Conservation (phyloP, 1,140 invertebrate species). For the Aphelenchoides besseyi region DNA sequence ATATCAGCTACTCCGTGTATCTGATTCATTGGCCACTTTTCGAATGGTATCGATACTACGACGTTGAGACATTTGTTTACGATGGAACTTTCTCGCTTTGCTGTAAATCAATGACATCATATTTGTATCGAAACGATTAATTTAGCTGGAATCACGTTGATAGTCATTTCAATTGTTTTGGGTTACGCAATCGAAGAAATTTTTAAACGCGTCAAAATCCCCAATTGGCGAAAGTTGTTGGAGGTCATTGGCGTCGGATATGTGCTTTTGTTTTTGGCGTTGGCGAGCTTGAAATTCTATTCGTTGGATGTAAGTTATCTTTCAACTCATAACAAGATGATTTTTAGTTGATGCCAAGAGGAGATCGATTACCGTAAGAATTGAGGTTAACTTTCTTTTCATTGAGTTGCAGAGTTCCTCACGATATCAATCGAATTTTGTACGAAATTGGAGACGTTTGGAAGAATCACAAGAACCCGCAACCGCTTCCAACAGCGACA, state of each 20-base stretch:
- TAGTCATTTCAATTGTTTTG: neutral
- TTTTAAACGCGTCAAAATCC: neutral
- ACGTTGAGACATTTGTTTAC: neutral
- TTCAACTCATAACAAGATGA: neutral
- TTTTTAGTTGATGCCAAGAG: neutral
- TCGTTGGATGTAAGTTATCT: neutral
- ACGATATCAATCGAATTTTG: neutral
- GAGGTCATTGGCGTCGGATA: neutral
- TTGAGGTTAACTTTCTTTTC: too few relatives aligned
- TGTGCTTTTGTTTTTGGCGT: neutral
- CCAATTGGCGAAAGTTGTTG: neutral
- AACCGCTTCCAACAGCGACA: neutral
- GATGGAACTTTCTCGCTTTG: neutral
- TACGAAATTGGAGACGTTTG: neutral
- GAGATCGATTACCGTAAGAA: neutral
- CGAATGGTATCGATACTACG: neutral
- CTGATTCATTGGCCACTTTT: conserved; percentile 20
- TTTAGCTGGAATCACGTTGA: neutral
- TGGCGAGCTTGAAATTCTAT: neutral
- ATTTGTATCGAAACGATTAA: neutral
- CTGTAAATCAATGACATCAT: neutral
- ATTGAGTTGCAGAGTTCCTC: too few relatives aligned
- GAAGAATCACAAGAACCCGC: neutral
- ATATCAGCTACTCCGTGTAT: conserved; percentile 19
- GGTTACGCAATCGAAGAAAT: neutral